Conservation (phyloP, 1,140 invertebrate genomes). For the Drosophila nikananu region DNA sequence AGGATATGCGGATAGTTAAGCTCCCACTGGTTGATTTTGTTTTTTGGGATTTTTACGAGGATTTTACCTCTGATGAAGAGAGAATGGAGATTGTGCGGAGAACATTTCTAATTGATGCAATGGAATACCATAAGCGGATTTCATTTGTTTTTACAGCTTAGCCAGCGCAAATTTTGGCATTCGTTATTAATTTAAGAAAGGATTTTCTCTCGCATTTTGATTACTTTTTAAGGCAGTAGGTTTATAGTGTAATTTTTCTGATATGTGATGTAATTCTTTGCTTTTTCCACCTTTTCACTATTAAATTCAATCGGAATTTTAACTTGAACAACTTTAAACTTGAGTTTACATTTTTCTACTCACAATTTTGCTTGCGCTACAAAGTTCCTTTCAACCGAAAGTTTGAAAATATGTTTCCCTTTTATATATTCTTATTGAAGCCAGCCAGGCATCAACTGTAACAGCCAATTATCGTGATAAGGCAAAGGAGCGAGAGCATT, state of each 20-base stretch:
- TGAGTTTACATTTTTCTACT: neutral
- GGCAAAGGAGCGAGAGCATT: slow-evolving; percentile 27
- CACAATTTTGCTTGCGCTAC: neutral
- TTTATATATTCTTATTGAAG: slow-evolving; percentile 13
- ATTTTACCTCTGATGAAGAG: slow-evolving; percentile 25
- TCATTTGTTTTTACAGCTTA: slow-evolving; percentile 56
- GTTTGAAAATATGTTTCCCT: slow-evolving; percentile 20
- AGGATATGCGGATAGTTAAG: slow-evolving; percentile 32
- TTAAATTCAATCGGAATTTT: too few relatives aligned
- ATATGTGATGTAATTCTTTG: neutral
- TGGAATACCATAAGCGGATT: slow-evolving; percentile 69
- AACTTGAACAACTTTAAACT: neutral
- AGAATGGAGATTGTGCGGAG: slow-evolving; percentile 11
- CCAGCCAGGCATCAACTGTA: slow-evolving; percentile 41
- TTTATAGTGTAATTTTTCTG: neutral
- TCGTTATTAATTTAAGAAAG: slow-evolving; percentile 9
- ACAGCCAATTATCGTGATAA: slow-evolving; percentile 51
- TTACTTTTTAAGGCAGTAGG: neutral
- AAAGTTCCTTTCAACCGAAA: neutral
- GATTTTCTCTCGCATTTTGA: neutral
- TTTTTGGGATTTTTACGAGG: slow-evolving; percentile 28
- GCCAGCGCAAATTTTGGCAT: slow-evolving; percentile 5
- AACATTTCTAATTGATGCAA: slow-evolving; percentile 67
- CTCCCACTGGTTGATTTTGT: slow-evolving; percentile 56
- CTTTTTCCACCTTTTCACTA: neutral